Conservation (phyloP, 2,888 invertebrate species). For the Thecocarcelia acutangulata region DNA sequence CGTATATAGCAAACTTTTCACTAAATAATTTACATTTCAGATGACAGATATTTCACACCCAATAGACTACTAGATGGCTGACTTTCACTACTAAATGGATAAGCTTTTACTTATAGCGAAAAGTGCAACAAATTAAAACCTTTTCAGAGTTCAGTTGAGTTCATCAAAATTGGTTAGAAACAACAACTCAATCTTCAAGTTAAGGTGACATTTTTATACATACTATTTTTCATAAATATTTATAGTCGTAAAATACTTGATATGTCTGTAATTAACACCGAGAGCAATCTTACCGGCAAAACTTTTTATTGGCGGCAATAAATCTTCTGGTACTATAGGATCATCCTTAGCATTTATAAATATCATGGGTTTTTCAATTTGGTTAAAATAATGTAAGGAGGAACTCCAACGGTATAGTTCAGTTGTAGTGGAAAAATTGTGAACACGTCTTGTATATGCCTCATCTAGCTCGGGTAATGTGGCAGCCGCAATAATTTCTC, state of each 20-base stretch:
- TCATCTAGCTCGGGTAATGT: constrained; percentile 94
- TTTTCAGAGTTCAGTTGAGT: no score
- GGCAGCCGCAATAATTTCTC: constrained; percentile 91
- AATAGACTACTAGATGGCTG: no score
- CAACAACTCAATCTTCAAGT: no score
- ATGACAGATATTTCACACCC: no score
- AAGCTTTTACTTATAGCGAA: no score
- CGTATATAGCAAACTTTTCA: no score
- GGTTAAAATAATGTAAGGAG: constrained; percentile 89
- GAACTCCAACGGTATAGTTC: constrained; percentile 94
- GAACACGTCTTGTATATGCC: constrained; percentile 90
- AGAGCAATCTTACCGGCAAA: constrained; percentile 84
- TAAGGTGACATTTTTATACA: no score
- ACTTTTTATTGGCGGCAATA: constrained; percentile 88
- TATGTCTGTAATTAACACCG: background rate
- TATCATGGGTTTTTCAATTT: constrained; percentile 92
- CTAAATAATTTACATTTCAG: no score
- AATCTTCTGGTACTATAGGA: constrained; percentile 91
- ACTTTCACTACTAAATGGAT: no score
- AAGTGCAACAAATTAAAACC: no score
- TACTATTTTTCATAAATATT: no score
- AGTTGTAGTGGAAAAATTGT: constrained; percentile 89
- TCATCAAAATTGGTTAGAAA: no score
- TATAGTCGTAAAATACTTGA: background rate
- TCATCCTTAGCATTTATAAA: constrained; percentile 96